These are phyloP conservation scores for Eupithecia tripunctaria DNA, from an alignment of 2,888 invertebrate species.

Conservation along the genomic window DNA sequence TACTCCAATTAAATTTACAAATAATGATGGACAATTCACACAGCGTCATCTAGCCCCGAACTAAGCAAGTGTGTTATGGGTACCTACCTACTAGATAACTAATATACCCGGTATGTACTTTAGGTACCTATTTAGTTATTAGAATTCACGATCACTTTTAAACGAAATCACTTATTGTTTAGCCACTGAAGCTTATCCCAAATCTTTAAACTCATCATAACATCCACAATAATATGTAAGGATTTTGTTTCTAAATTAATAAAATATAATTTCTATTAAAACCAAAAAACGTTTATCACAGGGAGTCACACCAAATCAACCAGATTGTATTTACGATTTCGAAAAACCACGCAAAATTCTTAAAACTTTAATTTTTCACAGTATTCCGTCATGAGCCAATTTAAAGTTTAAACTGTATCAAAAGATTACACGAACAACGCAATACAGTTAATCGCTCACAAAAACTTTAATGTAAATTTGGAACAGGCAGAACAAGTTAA, in stretches of 20 bases:
- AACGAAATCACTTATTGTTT: not conserved
- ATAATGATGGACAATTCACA: not conserved
- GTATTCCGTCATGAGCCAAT: not conserved
- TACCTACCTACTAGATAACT: not conserved
- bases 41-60: not conserved
- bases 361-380: not conserved
- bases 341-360: not conserved
- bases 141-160: not conserved
- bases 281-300: not conserved
- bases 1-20: not conserved
- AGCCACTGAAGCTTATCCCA: not conserved
- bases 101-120: not conserved
- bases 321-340: not conserved
- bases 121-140: not conserved
- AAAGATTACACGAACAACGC: not conserved
- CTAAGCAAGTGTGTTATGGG: not conserved
- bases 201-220: not conserved
- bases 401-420: not conserved
- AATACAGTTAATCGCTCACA: not conserved
- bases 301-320: not conserved
- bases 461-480: not conserved
- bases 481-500: constrained; percentile 2
- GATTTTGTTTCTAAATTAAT: too few relatives aligned
- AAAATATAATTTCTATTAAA: too few relatives aligned
- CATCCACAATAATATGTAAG: not conserved